These are phyloP conservation scores for Neostethus bicornis DNA, from an alignment of 2,797 vertebrate species.

Conservation along the genomic window DNA sequence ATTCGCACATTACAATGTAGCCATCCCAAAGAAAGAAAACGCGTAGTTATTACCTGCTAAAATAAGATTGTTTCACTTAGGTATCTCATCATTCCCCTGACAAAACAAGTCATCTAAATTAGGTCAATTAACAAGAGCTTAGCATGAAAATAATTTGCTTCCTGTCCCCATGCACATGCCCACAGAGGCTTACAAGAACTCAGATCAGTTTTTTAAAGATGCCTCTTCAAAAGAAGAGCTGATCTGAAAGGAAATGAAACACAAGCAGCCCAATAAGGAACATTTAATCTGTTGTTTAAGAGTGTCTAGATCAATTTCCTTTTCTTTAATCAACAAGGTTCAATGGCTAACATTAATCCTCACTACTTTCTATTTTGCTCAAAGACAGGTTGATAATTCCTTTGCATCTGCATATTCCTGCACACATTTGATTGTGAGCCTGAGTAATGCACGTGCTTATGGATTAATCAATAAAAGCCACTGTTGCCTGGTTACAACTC, in stretches of 20 bases:
- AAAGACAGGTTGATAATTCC: constrained; percentile 43
- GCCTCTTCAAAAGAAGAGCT: neutral
- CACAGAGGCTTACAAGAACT: neutral
- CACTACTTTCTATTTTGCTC: neutral
- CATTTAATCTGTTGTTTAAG: constrained; percentile 28
- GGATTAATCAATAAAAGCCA: constrained; percentile 68
- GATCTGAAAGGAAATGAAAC: constrained; percentile 16
- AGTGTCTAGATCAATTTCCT: constrained; percentile 25
- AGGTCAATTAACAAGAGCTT: constrained; percentile 24
- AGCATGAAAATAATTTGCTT: constrained; percentile 19
- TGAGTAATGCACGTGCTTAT: constrained; percentile 56
- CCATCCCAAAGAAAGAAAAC: constrained; percentile 12
- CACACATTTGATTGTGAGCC: constrained; percentile 15
- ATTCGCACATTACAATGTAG: constrained; percentile 25
- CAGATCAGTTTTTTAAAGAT: constrained; percentile 15
- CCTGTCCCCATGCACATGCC: constrained; percentile 9
- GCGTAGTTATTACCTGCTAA: constrained; percentile 8
- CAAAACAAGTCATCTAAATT: constrained; percentile 32
- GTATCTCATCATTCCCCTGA: constrained; percentile 25
- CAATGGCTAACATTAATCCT: constrained; percentile 10
- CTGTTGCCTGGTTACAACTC: constrained; percentile 50
- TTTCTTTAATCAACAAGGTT: neutral
- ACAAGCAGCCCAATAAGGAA: constrained; percentile 17
- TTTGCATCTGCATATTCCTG: constrained; percentile 37
- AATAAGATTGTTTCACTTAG: constrained; percentile 15